Percentiles rank a stretch among this genome's conserved stretches.
Evolutionary conservation across 2,888 invertebrate species (phyloP).

Genomic region (Cataglyphis rosenhaueri): DNA sequence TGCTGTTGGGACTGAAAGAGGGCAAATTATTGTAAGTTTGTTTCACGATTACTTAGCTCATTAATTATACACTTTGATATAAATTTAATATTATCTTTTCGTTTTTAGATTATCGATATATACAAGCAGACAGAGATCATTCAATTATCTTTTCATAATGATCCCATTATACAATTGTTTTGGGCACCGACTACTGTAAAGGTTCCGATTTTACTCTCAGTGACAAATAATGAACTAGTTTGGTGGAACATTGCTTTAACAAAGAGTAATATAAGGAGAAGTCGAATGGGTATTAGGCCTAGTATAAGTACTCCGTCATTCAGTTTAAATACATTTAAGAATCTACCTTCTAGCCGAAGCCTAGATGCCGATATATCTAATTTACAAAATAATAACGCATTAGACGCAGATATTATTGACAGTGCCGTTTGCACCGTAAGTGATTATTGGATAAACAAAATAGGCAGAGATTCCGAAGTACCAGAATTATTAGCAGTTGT

Average conservation of each 20-base stretch:
- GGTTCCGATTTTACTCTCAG: constrained; percentile 79
- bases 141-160: constrained; percentile 77
- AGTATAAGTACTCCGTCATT: constrained; percentile 72
- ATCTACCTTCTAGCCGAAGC: constrained; percentile 67
- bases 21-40: constrained; percentile 88
- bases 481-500: constrained; percentile 78
- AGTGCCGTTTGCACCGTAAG: constrained; percentile 33
- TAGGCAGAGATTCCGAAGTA: constrained; percentile 72
- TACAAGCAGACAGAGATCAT: constrained; percentile 62
- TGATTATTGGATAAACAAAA: constrained; percentile 78
- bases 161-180: constrained; percentile 77
- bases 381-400: constrained; percentile 11
- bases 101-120: constrained; percentile 78
- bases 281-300: constrained; percentile 76
- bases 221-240: constrained; percentile 80
- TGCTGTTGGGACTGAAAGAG: constrained; percentile 89
- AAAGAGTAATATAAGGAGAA: constrained; percentile 62
- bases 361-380: constrained; percentile 53
- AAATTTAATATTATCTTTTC: constrained; percentile 4
- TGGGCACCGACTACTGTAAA: constrained; percentile 79
- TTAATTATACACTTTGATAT: neutral
- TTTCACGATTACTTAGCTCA: neutral
- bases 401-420: constrained; percentile 2
- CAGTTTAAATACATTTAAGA: constrained; percentile 64
- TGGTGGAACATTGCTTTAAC: constrained; percentile 81